These are phyloP conservation scores for Mus caroli DNA, from an alignment of 2,797 vertebrate species.

Conservation along the genomic window DNA sequence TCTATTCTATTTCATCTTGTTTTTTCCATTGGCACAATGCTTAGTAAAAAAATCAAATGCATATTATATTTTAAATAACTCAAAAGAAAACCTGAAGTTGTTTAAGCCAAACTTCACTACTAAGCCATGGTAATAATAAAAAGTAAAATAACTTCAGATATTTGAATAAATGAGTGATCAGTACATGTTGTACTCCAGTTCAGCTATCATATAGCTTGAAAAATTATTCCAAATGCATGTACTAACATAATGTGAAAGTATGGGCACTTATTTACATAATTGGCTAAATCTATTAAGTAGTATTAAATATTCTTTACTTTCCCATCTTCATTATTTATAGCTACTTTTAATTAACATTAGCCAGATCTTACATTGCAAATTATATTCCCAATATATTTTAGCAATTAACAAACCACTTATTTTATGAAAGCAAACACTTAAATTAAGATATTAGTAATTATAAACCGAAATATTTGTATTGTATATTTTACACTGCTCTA, in stretches of 20 bases:
- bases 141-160: conserved; percentile 44
- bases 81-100: neutral
- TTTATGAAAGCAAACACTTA: conserved; percentile 73
- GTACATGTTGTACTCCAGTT: conserved; percentile 31
- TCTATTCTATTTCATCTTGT: neutral
- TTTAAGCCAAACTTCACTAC: neutral
- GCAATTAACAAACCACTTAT: conserved; percentile 69
- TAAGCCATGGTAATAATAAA: conserved; percentile 1
- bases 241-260: conserved; percentile 50
- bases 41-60: conserved; percentile 6
- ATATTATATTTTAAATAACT: conserved; percentile 36
- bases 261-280: conserved; percentile 67
- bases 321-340: conserved; percentile 53
- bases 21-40: neutral
- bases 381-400: conserved; percentile 57
- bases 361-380: conserved; percentile 56
- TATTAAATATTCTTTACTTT: conserved; percentile 72
- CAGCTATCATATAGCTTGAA: conserved; percentile 43
- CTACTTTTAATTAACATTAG: conserved; percentile 70
- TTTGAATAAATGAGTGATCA: conserved; percentile 65
- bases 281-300: conserved; percentile 39
- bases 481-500: conserved; percentile 6
- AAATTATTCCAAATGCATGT: conserved; percentile 15
- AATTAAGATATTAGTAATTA: conserved; percentile 65
- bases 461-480: conserved; percentile 9